Evolutionary conservation across 2,888 invertebrate genomes (phyloP).

Genomic region (Dasypolia templi): DNA sequence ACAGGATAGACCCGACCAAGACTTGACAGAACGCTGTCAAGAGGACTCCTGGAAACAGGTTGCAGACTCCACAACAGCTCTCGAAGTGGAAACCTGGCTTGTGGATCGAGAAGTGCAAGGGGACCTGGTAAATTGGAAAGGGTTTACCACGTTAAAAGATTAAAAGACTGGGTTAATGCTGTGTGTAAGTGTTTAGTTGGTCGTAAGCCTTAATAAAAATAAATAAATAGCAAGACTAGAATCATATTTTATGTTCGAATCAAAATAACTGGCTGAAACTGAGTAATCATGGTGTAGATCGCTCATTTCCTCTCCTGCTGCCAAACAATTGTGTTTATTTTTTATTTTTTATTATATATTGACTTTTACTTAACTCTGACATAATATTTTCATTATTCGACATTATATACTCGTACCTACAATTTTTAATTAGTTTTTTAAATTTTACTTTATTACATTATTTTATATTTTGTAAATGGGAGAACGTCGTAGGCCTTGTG

Average conservation of each 20-base stretch:
- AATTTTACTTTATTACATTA: too few species aligned
- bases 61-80: constrained; percentile 87
- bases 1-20: constrained; percentile 80
- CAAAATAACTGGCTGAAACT: not conserved
- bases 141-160: not conserved
- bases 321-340: too few species aligned
- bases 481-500: too few species aligned
- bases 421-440: too few species aligned
- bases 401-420: too few species aligned
- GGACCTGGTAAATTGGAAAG: constrained; percentile 63
- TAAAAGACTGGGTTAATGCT: not conserved
- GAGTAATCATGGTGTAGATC: not conserved
- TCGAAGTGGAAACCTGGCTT: constrained; percentile 85
- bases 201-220: not conserved
- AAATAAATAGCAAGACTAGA: not conserved
- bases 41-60: constrained; percentile 86
- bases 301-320: too few species aligned
- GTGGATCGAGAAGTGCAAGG: constrained; percentile 83
- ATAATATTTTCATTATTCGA: too few species aligned
- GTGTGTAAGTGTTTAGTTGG: not conserved
- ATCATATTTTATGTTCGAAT: not conserved
- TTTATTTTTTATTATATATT: too few species aligned
- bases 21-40: constrained; percentile 85
- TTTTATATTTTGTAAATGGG: too few species aligned
- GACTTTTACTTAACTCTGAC: too few species aligned